A percentile compares a stretch with the other conserved stretches of the same genome.
These are phyloP conservation scores for Drosophila grimshawi DNA, from an alignment of 1,140 invertebrate genomes.

Conservation along the genomic window DNA sequence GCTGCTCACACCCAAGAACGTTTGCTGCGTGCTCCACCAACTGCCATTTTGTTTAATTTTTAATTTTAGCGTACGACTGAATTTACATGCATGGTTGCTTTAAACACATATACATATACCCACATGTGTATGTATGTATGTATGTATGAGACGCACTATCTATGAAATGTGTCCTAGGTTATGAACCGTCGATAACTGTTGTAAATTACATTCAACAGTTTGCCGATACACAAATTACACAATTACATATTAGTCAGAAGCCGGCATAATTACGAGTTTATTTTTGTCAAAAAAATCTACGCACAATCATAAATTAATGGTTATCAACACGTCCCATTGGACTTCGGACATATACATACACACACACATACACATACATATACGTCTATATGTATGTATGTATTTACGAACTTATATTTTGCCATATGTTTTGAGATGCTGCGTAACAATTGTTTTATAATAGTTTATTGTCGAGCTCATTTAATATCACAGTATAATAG, in stretches of 20 bases:
- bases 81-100: conserved; percentile 52
- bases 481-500: conserved; percentile 16
- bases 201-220: conserved; percentile 24
- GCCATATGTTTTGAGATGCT: conserved; percentile 54
- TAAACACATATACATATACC: conserved; percentile 7
- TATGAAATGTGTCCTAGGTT: conserved; percentile 30
- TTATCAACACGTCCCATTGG: conserved; percentile 52
- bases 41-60: conserved; percentile 62
- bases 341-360: conserved; percentile 48
- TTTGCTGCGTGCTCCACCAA: conserved; percentile 54
- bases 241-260: neutral
- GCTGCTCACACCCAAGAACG: conserved; percentile 57
- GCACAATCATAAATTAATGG: conserved; percentile 47
- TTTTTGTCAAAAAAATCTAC: conserved; percentile 26
- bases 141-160: conserved; percentile 22
- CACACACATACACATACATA: conserved; percentile 16
- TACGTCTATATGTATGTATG: conserved; percentile 4
- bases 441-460: conserved; percentile 24
- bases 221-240: conserved; percentile 1
- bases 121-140: conserved; percentile 28
- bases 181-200: conserved; percentile 12
- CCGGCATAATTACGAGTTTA: conserved; percentile 28
- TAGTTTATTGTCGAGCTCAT: neutral
- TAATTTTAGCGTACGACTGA: conserved; percentile 51
- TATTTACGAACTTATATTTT: conserved; percentile 11